Base-by-base conservation (phyloP, 2,888 invertebrate genomes). In the Dicycla oo region DNA sequence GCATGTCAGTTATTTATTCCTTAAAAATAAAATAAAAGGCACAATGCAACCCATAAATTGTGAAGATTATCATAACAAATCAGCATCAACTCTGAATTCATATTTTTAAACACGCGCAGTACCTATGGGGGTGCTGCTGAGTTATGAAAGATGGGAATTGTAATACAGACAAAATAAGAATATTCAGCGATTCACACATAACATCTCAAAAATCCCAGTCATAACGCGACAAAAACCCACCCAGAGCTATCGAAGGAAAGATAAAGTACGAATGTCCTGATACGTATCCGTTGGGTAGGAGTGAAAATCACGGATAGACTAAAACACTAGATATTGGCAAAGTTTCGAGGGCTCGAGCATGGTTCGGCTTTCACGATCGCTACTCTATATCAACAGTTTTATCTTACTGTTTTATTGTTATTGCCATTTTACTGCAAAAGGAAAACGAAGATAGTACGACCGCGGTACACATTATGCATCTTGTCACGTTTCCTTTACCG, bases 281-380 rank as follows among this genome's bases (percentile, higher is more conserved):
- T 80, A 75, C 63, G 61, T 68, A 76, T 80, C 76, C 71, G 73
- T 82, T 75, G 69, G 68, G 40, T 67, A 70, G 73, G 72, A 81
- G 82, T 73, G 86, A 82, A 84, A 87, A 86, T 84, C 84, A 77
- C 84, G 81, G 71, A 76, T 67, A 81, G 73, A 81, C 83, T 81
- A 83, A 79, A 84, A 84, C 69, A 65, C 61, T 75, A 72, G 89
- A 90, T 92, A 92, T 91, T 91, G 90, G 90, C 81, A 89, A 91
- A 92, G 91, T 91, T 92, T 91, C 78, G 86, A 90, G 88, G 87
- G 84, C 79, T 77, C 69, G 82, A 82, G 81, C 82, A 84, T 79
- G 85, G 87, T 82, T 87, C 74, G 81, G 84, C 80, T 82, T 88
- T 86, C 85, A 84, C 86, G 85, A 87, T 84, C 84, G 78, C 77